phyloP scores from a whole-genome alignment of 2,113 vertebrate species.

The Heliornis fulica region DNA sequence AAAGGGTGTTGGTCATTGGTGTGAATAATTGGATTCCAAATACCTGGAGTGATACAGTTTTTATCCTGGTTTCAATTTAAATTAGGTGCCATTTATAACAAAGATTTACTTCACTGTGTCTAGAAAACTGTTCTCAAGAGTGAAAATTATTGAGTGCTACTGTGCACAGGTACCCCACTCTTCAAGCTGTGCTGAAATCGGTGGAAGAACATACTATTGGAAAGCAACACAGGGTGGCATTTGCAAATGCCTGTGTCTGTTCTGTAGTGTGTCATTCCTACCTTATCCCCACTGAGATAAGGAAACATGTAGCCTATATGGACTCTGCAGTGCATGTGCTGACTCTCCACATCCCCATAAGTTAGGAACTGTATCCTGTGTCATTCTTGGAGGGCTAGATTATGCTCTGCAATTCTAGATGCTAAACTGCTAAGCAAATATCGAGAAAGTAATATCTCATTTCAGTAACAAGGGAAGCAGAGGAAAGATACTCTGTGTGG shows the following conservation, averaged over 20 bases:
- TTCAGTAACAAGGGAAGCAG: background rate
- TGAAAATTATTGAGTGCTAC: background rate
- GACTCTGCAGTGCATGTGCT: background rate
- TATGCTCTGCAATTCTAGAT: background rate
- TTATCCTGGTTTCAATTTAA: background rate
- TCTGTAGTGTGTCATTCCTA: background rate
- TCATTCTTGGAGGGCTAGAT: background rate
- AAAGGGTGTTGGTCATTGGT: background rate
- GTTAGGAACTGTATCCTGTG: background rate
- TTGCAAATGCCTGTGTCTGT: background rate
- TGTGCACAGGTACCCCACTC: background rate
- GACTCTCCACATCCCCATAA: background rate
- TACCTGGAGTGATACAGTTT: background rate
- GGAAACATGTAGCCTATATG: background rate
- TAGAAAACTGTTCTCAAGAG: background rate
- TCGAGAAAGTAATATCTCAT: background rate
- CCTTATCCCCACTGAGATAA: background rate
- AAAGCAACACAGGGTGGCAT: background rate
- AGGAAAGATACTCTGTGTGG: background rate
- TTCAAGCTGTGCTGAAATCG: background rate
- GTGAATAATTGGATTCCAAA: background rate
- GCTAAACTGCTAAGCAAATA: background rate
- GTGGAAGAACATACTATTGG: background rate
- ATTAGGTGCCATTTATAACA: background rate
- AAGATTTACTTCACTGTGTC: background rate